These are phyloP conservation scores for Enteromius mattozi DNA, from an alignment of 2,797 vertebrate genomes.

Conservation along the genomic window DNA sequence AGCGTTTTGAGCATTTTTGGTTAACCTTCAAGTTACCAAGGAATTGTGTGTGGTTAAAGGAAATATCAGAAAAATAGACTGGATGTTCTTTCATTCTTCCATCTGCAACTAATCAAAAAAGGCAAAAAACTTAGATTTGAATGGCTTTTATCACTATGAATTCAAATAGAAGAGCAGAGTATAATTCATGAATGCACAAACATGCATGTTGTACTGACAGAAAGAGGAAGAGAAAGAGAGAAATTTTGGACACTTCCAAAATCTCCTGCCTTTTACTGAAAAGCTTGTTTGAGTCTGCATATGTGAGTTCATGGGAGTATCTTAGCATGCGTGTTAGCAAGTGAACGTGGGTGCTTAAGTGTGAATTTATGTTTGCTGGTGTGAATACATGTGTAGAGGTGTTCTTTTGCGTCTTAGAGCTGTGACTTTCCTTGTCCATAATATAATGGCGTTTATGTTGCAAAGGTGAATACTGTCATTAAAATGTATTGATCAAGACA, in stretches of 20 bases:
- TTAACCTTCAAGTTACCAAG: background rate
- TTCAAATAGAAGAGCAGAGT: background rate
- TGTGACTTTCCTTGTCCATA: background rate
- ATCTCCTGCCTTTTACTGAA: conserved; percentile 14
- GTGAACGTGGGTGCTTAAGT: background rate
- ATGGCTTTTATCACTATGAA: background rate
- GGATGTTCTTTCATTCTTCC: background rate
- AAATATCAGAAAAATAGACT: background rate
- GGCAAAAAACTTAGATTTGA: background rate
- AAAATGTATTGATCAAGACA: background rate
- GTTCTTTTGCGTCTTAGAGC: background rate
- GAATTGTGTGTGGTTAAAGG: background rate
- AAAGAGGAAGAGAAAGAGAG: conserved; percentile 15
- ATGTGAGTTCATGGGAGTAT: background rate
- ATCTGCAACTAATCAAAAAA: background rate
- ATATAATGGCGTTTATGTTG: background rate
- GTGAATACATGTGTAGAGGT: background rate
- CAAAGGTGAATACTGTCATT: background rate
- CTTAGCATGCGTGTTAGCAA: background rate
- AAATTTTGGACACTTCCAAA: background rate
- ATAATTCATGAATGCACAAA: background rate
- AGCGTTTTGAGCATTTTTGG: too few species aligned
- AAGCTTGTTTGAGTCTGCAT: background rate
- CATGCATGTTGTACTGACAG: background rate
- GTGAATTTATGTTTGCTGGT: background rate